Conservation (phyloP, 35 echinoderm and acorn worm species). For the Diadema setosum region DNA sequence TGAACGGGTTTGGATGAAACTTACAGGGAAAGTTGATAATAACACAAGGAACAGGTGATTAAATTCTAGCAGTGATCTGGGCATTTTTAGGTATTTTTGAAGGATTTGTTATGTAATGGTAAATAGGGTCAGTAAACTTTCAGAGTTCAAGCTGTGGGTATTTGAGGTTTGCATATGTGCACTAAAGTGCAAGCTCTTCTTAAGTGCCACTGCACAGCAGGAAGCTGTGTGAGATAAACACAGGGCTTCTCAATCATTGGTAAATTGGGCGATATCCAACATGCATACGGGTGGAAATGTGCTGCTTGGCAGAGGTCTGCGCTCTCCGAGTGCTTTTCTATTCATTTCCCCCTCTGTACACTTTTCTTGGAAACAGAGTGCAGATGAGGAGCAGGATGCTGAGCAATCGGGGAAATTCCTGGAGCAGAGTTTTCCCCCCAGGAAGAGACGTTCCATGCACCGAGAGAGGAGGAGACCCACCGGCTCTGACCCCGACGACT, state of each 20-base stretch:
- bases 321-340: not conserved
- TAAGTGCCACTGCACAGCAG: not conserved
- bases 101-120: too few species aligned
- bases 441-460: not conserved
- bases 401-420: not conserved
- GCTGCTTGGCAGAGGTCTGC: not conserved
- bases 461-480: not conserved
- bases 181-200: not conserved
- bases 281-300: not conserved
- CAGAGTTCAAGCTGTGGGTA: too few species aligned
- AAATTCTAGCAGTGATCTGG: too few species aligned
- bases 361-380: not conserved
- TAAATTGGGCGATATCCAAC: not conserved
- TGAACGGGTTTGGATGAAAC: too few species aligned
- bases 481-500: not conserved
- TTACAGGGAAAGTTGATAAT: too few species aligned
- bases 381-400: not conserved
- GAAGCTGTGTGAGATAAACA: not conserved
- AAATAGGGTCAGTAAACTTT: too few species aligned
- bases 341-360: not conserved
- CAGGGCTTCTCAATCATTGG: not conserved
- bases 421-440: not conserved
- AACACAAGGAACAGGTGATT: too few species aligned
- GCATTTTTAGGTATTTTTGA: too few species aligned
- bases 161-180: too few species aligned